A percentile compares a stretch with the other conserved stretches of the same genome.
Evolutionary conservation across 2,888 invertebrate species (phyloP).

Genomic region (Carcina quercana): DNA sequence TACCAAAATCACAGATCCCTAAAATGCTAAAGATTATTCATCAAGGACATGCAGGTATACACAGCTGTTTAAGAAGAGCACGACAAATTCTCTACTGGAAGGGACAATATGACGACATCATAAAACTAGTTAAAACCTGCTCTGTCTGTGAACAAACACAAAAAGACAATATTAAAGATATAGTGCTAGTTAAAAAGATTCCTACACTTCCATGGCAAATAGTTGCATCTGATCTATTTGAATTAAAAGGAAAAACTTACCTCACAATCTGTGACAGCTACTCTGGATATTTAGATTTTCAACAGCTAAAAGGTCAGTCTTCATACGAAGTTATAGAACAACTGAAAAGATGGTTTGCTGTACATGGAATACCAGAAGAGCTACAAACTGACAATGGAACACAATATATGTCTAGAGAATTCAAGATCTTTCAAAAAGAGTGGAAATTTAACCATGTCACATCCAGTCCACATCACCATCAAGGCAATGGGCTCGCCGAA

Average conservation of each 20-base stretch:
- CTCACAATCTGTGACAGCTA: slow-evolving; percentile 8
- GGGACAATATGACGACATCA: too few species aligned
- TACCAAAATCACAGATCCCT: too few species aligned
- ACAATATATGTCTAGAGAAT: slow-evolving; percentile 4
- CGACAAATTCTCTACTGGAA: too few species aligned
- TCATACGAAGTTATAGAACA: not conserved
- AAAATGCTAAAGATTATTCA: too few species aligned
- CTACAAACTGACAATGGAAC: slow-evolving; percentile 13
- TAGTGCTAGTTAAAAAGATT: too few species aligned
- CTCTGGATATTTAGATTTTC: slow-evolving; percentile 5
- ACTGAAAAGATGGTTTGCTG: slow-evolving; percentile 10
- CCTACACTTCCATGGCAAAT: slow-evolving; percentile 9
- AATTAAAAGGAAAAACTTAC: slow-evolving; percentile 8
- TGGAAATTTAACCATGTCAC: slow-evolving; percentile 9
- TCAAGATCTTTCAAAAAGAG: slow-evolving; percentile 1
- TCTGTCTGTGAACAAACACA: too few species aligned
- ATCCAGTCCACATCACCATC: slow-evolving; percentile 8
- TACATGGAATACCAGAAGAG: slow-evolving; percentile 13
- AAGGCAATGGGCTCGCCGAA: slow-evolving; percentile 6
- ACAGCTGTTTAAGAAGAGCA: too few species aligned
- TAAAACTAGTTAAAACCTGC: too few species aligned
- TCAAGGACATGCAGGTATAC: too few species aligned
- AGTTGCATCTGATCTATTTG: slow-evolving; percentile 11
- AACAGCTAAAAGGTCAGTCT: not conserved
- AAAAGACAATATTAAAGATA: too few species aligned